phyloP scores from a whole-genome alignment of 2,113 vertebrate genomes.

The Silurus glanis region DNA sequence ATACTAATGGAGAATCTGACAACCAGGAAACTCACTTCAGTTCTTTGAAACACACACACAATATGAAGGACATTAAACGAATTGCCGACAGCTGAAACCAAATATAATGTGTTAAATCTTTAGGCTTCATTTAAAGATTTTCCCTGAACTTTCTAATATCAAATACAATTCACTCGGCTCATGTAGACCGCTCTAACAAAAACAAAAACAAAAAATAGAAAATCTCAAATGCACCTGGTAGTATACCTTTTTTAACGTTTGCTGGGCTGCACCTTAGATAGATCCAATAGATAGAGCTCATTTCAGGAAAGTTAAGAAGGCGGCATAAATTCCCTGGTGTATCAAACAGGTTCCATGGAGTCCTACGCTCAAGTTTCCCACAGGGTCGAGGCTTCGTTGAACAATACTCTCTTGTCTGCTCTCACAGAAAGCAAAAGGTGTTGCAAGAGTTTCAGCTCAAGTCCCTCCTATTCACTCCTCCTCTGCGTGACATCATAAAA shows the following conservation, averaged over 20 bases:
- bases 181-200: not conserved
- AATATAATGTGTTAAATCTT: not conserved
- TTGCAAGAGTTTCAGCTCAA: slow-evolving; percentile 75
- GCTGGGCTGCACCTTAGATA: not conserved
- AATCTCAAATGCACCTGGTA: not conserved
- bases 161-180: not conserved
- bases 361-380: slow-evolving; percentile 70
- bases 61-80: not conserved
- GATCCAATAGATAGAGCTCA: not conserved
- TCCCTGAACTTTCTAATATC: not conserved
- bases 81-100: not conserved
- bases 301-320: slow-evolving; percentile 3
- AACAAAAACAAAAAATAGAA: too few relatives aligned
- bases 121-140: not conserved
- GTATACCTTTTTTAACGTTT: not conserved
- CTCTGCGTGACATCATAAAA: slow-evolving; percentile 80
- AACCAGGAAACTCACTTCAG: slow-evolving; percentile 21
- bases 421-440: slow-evolving; percentile 78
- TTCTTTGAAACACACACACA: not conserved
- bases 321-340: slow-evolving; percentile 54
- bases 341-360: slow-evolving; percentile 50
- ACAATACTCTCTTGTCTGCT: slow-evolving; percentile 75
- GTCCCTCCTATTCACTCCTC: slow-evolving; percentile 67
- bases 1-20: not conserved
- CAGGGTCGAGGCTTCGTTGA: slow-evolving; percentile 67